A percentile compares a stretch with the other conserved stretches of the same genome.
phyloP scores from a whole-genome alignment of 2,113 vertebrate species.

The Hippocampus zosterae region DNA sequence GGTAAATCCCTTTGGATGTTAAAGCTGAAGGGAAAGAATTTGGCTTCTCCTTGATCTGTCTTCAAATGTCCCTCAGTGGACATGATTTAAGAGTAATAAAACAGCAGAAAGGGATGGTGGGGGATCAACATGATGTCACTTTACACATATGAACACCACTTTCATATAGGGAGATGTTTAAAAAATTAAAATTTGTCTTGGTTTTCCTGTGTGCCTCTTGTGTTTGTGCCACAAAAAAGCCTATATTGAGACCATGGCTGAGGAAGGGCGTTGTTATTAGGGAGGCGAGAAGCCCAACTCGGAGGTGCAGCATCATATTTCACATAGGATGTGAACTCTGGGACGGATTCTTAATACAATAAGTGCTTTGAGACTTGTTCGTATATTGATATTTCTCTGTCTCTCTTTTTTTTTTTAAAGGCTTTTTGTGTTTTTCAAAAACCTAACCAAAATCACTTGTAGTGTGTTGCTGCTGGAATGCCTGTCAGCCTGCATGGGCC shows the following conservation, averaged over 20 bases:
- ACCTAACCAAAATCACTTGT: constrained; percentile 74
- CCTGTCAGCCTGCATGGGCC: constrained; percentile 68
- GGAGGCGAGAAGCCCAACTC: constrained; percentile 39
- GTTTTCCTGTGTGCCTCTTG: constrained; percentile 16
- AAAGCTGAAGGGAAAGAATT: constrained; percentile 54
- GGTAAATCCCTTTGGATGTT: constrained; percentile 66
- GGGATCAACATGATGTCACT: constrained; percentile 47
- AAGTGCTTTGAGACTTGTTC: constrained; percentile 71
- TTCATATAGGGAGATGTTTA: constrained; percentile 25
- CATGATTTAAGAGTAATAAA: constrained; percentile 64
- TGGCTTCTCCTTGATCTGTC: constrained; percentile 62
- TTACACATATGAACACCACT: constrained; percentile 48
- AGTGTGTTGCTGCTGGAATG: constrained; percentile 71
- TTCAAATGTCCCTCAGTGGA: constrained; percentile 58
- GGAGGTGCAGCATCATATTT: constrained; percentile 62
- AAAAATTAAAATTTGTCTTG: neutral
- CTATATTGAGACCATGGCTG: constrained; percentile 25
- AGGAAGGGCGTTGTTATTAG: constrained; percentile 31
- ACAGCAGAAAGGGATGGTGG: constrained; percentile 36
- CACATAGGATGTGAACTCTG: constrained; percentile 61
- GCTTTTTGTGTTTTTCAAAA: constrained; percentile 34
- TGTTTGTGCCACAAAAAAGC: constrained; percentile 20
- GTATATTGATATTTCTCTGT: constrained; percentile 69
- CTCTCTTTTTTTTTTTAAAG: constrained; percentile 27
- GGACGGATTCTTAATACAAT: constrained; percentile 73